A percentile compares a stretch with the other conserved stretches of the same genome.
These are phyloP conservation scores for Ditula angustiorana DNA, from an alignment of 2,888 invertebrate species.

Conservation along the genomic window DNA sequence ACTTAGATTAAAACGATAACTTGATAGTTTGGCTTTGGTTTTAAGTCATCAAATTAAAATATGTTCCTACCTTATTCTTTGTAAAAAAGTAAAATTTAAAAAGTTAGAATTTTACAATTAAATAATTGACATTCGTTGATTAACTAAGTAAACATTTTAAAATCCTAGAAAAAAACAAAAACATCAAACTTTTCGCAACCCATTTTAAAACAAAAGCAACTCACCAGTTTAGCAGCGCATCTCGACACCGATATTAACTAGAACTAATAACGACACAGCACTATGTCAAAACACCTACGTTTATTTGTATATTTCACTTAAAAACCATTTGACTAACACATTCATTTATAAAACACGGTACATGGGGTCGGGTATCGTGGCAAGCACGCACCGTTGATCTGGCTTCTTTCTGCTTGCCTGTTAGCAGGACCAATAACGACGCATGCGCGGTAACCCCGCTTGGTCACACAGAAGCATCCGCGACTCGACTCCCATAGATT, in stretches of 20 bases:
- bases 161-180: neutral
- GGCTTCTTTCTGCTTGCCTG: constrained; percentile 9
- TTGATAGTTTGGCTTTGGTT: neutral
- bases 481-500: constrained; percentile 23
- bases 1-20: neutral
- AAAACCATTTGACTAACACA: constrained; percentile 26
- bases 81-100: no score
- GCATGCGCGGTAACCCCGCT: constrained; percentile 36
- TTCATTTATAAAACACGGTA: constrained; percentile 16
- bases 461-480: constrained; percentile 11
- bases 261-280: constrained; percentile 16
- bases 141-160: neutral
- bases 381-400: constrained; percentile 16
- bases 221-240: constrained; percentile 32
- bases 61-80: no score
- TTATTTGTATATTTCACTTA: constrained; percentile 35
- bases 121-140: no score
- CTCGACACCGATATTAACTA: neutral
- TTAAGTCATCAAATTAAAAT: neutral
- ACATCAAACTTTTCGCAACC: constrained; percentile 11
- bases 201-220: constrained; percentile 9
- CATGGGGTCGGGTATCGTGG: neutral
- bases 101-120: no score
- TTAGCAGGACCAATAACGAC: neutral
- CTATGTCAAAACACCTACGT: constrained; percentile 13